These are phyloP conservation scores for Andricus curvator DNA, from an alignment of 2,888 invertebrate species.

Conservation along the genomic window DNA sequence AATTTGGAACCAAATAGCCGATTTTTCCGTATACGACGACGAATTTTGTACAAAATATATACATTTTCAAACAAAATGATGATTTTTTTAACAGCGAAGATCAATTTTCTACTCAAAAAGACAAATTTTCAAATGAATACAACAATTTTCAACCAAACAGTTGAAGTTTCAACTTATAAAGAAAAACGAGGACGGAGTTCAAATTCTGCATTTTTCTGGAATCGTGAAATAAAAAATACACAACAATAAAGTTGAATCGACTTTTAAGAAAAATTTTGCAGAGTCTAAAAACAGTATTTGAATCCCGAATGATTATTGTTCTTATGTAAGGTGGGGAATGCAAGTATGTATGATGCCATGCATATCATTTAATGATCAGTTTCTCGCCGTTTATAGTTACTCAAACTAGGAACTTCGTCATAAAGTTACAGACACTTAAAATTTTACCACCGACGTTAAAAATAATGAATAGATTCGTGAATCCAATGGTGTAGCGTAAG, in stretches of 20 bases:
- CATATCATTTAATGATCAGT: constrained; percentile 9
- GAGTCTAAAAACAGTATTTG: constrained; percentile 9
- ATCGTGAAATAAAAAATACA: neutral
- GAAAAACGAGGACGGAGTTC: too few species aligned
- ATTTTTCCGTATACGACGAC: too few species aligned
- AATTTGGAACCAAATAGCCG: neutral
- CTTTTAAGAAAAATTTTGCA: neutral
- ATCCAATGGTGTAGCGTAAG: neutral
- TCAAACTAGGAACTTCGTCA: constrained; percentile 9
- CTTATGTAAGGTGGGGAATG: constrained; percentile 23
- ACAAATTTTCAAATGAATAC: too few species aligned
- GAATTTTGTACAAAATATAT: neutral
- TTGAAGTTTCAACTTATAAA: too few species aligned
- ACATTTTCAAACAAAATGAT: too few species aligned
- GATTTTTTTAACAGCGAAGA: too few species aligned
- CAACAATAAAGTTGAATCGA: neutral
- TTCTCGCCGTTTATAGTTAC: constrained; percentile 20
- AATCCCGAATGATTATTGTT: constrained; percentile 11
- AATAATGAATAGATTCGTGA: neutral
- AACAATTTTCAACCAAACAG: too few species aligned
- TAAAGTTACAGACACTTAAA: constrained; percentile 6
- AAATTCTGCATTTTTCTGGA: neutral
- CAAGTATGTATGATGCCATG: constrained; percentile 13
- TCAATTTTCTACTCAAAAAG: too few species aligned
- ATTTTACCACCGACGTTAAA: constrained; percentile 5